Base-by-base conservation (phyloP, 2,797 vertebrate genomes). In the Acestrorhynchus altus region DNA sequence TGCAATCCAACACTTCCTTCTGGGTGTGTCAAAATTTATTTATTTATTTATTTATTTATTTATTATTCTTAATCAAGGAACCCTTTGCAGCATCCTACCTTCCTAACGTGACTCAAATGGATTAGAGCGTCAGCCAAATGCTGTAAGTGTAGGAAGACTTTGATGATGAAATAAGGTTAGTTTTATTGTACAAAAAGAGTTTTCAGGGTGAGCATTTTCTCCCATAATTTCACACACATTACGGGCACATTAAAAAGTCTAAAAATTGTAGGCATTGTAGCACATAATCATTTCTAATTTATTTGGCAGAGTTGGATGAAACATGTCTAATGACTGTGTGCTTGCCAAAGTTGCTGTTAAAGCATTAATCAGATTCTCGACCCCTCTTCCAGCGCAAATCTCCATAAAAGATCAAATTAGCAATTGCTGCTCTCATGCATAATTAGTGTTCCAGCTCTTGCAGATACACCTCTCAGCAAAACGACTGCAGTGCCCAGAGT, bases 371-470 rank as follows among this genome's bases (percentile, higher is more conserved):
- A 87, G 0, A 83, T 87, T 60, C 87, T 88, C 84, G 87, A 91
- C 26, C 63, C 40, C 87, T 83, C 85, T 86, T 89, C 79, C 80
- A 84, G 80, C 86, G 81, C 84, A 88, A 87, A 89, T 69, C 46
- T 69, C 66, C 82, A 86, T 88, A 88, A 90, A 89, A 87, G 86
- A 88, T 89, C 79, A 88, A 90, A 88, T 86, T 64, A 78, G 81
- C 77, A 78, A 56, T 79, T 78, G 83, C 80, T 80, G 79, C 85
- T 81, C 78, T 81, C 82, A 76, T 84, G 80, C 87, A 86, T 90
- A 87, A 90, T 91, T 85, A 86, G 87, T 88, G 86, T 83, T 78
- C 83, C 83, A 83, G 83, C 85, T 85, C 70, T 81, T 75, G 87
- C 83, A 44, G 70, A 83, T 83, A 81, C 81, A 74, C 81, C 84